Base-by-base conservation (phyloP, 2,797 vertebrate species). In the Anguilla anguilla region DNA sequence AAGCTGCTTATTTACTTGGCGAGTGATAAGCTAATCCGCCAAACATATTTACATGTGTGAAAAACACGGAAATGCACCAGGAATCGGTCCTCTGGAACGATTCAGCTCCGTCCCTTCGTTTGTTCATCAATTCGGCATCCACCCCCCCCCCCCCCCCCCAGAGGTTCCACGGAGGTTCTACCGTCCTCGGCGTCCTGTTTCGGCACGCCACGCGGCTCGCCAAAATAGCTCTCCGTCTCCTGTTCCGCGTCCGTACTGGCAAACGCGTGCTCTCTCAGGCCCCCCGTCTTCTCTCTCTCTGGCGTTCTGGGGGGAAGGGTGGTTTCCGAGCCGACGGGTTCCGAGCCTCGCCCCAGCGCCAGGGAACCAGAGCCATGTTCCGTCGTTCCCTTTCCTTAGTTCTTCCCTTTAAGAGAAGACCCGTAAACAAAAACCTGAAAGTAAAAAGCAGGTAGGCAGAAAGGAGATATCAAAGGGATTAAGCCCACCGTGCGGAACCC, bases 1-100 rank as follows among this genome's bases (percentile, higher is more conserved):
- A 93, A 91, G 91, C 88, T 83, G 89, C 90, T 92, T 93, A 91
- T 91, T 92, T 91, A 89, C 89, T 92, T 89, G 91, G 90, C 87
- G 84, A 83, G 88, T 88, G 90, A 91, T 91, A 92, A 86, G 69
- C 84, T 90, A 91, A 92, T 91, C 89, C 84, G 64, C 13, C 89
- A 89, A 55, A 85, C 83, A 90, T 91, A 92, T 93, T 91, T 92
- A 90, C 88, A 88, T 88, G 87, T 28, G 74, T 85, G 83, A 86
- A 59, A 88, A 87, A 86, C 81, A 85, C 55, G 84, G 51, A 87
- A 88, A 87, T 25, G 69, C 88, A 88, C 61, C 19, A 19, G 28
- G 64, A 85, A 61, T 35, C n/a, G 31, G n/a, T 28, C 28, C 83
- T 86, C 51, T 19, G 19, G 0, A 22, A 4, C 11, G 22, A 22